phyloP scores from a whole-genome alignment of 2,113 vertebrate genomes.

The Dicaeum eximium region DNA sequence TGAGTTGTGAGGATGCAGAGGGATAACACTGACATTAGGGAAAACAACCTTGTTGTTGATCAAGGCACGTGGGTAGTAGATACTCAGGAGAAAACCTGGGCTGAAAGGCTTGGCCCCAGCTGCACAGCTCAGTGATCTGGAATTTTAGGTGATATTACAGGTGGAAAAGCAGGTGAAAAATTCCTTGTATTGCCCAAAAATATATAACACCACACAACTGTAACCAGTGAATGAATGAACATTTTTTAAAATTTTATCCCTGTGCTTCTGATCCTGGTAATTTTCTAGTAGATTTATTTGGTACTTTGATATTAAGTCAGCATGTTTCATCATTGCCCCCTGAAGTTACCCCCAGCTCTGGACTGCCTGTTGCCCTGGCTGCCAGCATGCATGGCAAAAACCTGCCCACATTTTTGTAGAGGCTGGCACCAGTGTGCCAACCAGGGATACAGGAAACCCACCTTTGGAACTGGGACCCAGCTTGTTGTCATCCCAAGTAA shows the following conservation, averaged over 20 bases:
- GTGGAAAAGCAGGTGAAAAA: not conserved
- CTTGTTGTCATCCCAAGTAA: conserved; percentile 56
- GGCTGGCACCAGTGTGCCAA: not conserved
- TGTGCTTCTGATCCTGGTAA: not conserved
- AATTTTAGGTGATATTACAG: not conserved
- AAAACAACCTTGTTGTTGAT: conserved; percentile 2
- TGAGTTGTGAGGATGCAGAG: not conserved
- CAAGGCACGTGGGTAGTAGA: not conserved
- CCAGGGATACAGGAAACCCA: not conserved
- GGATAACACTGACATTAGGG: not conserved
- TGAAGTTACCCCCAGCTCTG: not conserved
- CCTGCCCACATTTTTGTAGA: conserved; percentile 23
- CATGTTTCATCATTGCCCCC: not conserved
- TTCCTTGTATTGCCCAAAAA: not conserved
- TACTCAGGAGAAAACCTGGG: not conserved
- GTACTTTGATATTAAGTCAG: not conserved
- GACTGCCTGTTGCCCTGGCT: not conserved
- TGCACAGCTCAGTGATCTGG: not conserved
- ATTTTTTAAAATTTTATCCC: not conserved
- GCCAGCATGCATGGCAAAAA: not conserved
- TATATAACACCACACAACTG: not conserved
- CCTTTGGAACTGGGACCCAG: conserved; percentile 56
- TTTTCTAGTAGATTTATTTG: not conserved
- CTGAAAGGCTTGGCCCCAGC: not conserved
- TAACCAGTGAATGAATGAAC: not conserved